phyloP scores from a whole-genome alignment of 2,888 invertebrate species.

The Orthosia cruda region DNA sequence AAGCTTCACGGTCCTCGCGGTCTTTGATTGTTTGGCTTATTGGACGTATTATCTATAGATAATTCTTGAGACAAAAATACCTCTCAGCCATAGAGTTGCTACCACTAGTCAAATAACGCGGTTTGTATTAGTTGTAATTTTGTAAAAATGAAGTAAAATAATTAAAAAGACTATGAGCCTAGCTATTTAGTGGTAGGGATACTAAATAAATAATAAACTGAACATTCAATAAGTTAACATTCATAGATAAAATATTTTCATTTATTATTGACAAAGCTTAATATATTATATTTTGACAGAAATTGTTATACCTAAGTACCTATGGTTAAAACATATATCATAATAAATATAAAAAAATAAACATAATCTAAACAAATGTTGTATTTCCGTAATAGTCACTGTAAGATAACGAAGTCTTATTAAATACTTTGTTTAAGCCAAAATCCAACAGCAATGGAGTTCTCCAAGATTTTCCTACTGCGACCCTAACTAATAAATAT shows the following conservation, averaged over 20 bases:
- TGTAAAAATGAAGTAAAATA: not conserved
- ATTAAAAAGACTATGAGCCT: constrained; percentile 5
- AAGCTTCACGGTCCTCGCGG: not conserved
- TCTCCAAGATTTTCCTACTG: constrained; percentile 4
- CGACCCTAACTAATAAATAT: not conserved
- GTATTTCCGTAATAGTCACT: not conserved
- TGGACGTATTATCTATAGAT: too few relatives aligned
- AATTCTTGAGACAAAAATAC: not conserved
- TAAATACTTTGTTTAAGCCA: not conserved
- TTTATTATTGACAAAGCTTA: not conserved
- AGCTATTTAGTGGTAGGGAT: constrained; percentile 10
- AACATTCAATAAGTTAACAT: not conserved
- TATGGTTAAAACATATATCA: too few relatives aligned
- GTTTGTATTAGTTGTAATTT: constrained; percentile 26
- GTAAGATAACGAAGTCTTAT: not conserved
- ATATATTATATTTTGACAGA: not conserved
- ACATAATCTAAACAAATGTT: not conserved
- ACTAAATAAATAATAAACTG: not conserved
- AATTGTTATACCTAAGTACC: not conserved
- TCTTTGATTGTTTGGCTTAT: not conserved
- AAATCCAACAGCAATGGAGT: too few relatives aligned
- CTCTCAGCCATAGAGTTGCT: not conserved
- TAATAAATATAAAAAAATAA: too few relatives aligned
- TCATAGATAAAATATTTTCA: not conserved
- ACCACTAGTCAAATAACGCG: constrained; percentile 22